Conservation (phyloP, 35 echinoderm and acorn worm species). For the Chiridota heheva region DNA sequence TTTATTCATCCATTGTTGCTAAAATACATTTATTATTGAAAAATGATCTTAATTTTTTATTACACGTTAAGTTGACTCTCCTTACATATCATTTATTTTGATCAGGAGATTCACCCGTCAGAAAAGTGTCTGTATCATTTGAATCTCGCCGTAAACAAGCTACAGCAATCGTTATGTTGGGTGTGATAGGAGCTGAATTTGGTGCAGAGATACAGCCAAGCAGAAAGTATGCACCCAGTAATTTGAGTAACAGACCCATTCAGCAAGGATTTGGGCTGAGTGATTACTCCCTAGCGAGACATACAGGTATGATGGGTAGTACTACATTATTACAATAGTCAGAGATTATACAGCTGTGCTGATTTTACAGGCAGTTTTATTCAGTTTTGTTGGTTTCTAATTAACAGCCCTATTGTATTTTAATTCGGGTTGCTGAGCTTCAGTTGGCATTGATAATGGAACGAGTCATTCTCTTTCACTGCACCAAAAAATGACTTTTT, state of each 20-base stretch:
- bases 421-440: too few species aligned
- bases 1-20: neutral
- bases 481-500: neutral
- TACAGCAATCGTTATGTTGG: slow-evolving; percentile 98
- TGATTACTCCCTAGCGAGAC: slow-evolving; percentile 95
- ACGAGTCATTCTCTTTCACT: neutral
- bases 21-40: neutral
- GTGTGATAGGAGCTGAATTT: slow-evolving; percentile 97
- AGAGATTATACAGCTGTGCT: too few species aligned
- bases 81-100: too few species aligned
- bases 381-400: too few species aligned
- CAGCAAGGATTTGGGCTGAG: slow-evolving; percentile 86
- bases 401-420: too few species aligned
- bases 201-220: slow-evolving; percentile 93
- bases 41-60: too few species aligned
- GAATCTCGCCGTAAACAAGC: slow-evolving; percentile 95
- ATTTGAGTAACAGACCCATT: slow-evolving; percentile 47
- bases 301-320: slow-evolving; percentile 98
- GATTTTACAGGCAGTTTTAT: too few species aligned
- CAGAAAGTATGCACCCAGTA: slow-evolving; percentile 61
- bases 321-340: too few species aligned
- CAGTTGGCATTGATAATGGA: too few species aligned
- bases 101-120: slow-evolving; percentile 82
- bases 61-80: too few species aligned
- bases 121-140: slow-evolving; percentile 87